phyloP scores from a whole-genome alignment of 2,888 invertebrate species.

The Silvanus unidentatus region DNA sequence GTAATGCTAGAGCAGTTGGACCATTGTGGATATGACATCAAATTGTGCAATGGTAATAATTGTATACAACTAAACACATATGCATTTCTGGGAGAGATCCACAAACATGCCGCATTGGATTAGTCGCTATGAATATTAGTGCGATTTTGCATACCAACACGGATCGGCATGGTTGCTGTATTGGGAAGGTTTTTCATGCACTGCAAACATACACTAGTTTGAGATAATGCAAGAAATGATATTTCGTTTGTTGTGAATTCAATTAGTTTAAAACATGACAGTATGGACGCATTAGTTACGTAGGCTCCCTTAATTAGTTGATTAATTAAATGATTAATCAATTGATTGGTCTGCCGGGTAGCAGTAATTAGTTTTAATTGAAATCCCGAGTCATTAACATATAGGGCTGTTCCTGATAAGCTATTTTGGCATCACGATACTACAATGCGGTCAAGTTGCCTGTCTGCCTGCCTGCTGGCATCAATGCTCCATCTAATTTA shows the following conservation, averaged over 20 bases:
- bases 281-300: conserved; percentile 41
- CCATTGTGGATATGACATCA: conserved; percentile 34
- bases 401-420: conserved; percentile 52
- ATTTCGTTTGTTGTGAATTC: conserved; percentile 27
- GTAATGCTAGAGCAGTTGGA: neutral
- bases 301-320: conserved; percentile 45
- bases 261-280: conserved; percentile 40
- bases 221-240: too few species aligned
- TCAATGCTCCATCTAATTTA: conserved; percentile 32
- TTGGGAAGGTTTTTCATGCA: too few species aligned
- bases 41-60: conserved; percentile 36
- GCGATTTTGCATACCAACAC: too few species aligned
- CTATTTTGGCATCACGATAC: conserved; percentile 45
- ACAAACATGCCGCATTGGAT: conserved; percentile 37
- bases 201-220: too few species aligned
- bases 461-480: conserved; percentile 22
- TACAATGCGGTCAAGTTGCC: conserved; percentile 30
- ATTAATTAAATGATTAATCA: conserved; percentile 48
- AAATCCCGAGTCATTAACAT: conserved; percentile 63
- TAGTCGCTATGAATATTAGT: conserved; percentile 8
- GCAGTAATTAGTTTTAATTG: conserved; percentile 57
- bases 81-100: conserved; percentile 34
- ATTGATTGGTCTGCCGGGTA: conserved; percentile 45
- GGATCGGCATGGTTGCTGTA: too few species aligned
- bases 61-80: conserved; percentile 35